Evolutionary conservation across 1,140 invertebrate genomes (phyloP).

Genomic region (Drosophila micromelanica): DNA sequence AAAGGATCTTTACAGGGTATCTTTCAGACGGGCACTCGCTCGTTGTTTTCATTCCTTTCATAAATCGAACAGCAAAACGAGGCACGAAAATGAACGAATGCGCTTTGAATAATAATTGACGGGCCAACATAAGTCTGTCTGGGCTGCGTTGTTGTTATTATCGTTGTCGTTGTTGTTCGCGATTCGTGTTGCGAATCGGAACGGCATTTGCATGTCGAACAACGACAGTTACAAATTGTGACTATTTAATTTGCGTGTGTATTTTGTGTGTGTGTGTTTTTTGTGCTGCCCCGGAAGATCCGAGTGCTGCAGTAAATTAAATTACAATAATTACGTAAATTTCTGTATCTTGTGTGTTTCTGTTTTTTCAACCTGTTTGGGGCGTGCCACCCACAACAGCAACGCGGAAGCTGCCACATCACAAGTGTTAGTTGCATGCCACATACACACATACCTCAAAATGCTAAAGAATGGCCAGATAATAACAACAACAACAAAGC

Average conservation of each 20-base stretch:
- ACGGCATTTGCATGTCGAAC: slow-evolving; percentile 45
- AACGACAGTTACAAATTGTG: slow-evolving; percentile 40
- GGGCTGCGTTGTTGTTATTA: neutral
- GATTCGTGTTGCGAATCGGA: slow-evolving; percentile 30
- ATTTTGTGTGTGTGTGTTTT: slow-evolving; percentile 8
- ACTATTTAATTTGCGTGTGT: slow-evolving; percentile 30
- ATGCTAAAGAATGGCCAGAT: slow-evolving; percentile 25
- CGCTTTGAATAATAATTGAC: slow-evolving; percentile 68
- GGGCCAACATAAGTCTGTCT: slow-evolving; percentile 39
- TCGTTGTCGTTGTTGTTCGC: slow-evolving; percentile 5
- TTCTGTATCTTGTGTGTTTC: slow-evolving; percentile 17
- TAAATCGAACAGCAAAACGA: slow-evolving; percentile 40
- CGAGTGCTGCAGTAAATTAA: slow-evolving; percentile 53
- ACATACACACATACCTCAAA: slow-evolving; percentile 19
- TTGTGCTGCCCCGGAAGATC: slow-evolving; percentile 33
- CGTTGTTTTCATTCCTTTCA: slow-evolving; percentile 2
- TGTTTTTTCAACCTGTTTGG: slow-evolving; percentile 8
- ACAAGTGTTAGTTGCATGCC: slow-evolving; percentile 19
- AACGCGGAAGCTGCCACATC: slow-evolving; percentile 51
- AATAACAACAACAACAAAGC: slow-evolving; percentile 2
- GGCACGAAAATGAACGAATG: slow-evolving; percentile 66
- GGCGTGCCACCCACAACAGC: slow-evolving; percentile 59
- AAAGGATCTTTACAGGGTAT: neutral
- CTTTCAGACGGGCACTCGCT: neutral
- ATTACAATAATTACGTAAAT: slow-evolving; percentile 77